Percentiles rank a stretch among this genome's conserved stretches.
phyloP scores from a whole-genome alignment of 2,797 vertebrate genomes.

The Crax fasciolata region DNA sequence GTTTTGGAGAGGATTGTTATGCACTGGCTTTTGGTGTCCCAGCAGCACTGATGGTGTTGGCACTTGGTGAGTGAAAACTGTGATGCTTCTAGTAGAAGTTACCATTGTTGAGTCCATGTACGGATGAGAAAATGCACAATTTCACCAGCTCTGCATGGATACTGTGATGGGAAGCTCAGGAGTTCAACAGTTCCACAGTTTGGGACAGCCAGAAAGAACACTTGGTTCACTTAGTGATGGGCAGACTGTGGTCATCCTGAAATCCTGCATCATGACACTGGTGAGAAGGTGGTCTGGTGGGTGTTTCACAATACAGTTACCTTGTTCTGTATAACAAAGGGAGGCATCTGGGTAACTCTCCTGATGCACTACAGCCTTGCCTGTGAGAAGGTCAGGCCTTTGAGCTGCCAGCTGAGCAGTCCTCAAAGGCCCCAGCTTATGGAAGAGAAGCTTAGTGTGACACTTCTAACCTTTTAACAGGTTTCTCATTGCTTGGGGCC shows the following conservation, averaged over 20 bases:
- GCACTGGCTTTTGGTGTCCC: constrained; percentile 96
- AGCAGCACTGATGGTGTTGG: constrained; percentile 91
- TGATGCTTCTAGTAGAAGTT: not conserved
- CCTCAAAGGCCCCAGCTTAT: not conserved
- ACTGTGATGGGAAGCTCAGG: not conserved
- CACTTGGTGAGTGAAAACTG: constrained; percentile 87
- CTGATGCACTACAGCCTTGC: not conserved
- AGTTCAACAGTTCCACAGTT: not conserved
- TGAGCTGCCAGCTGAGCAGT: not conserved
- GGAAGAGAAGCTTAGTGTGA: not conserved
- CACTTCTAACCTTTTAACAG: not conserved
- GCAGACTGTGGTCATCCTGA: not conserved
- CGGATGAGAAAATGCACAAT: not conserved
- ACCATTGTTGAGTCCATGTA: not conserved
- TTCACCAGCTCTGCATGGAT: not conserved
- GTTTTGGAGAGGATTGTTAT: constrained; percentile 95
- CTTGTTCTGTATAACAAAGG: not conserved
- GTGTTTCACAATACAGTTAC: not conserved
- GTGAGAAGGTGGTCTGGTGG: not conserved
- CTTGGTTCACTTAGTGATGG: not conserved
- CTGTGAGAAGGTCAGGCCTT: not conserved
- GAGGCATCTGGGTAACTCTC: not conserved
- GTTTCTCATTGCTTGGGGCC: not conserved
- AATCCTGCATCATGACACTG: not conserved
- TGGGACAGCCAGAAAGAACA: not conserved